These are phyloP conservation scores for Chelmon rostratus DNA, from an alignment of 2,797 vertebrate species.

Conservation along the genomic window DNA sequence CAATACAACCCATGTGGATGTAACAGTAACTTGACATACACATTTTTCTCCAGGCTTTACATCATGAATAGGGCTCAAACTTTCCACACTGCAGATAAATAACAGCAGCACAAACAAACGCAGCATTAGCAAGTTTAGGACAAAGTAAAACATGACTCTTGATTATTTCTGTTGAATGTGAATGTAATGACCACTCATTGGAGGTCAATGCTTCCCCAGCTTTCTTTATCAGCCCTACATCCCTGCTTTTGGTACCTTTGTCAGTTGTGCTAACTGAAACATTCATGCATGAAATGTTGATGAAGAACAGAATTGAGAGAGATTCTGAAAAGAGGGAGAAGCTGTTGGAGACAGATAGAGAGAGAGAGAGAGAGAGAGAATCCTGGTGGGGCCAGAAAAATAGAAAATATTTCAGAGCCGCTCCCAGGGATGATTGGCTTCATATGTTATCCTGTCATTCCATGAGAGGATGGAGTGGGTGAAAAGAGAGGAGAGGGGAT, in stretches of 20 bases:
- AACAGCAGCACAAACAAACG: not conserved
- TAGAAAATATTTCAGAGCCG: conserved; percentile 63
- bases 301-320: conserved; percentile 2
- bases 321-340: conserved; percentile 28
- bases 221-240: not conserved
- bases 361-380: conserved; percentile 7
- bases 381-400: conserved; percentile 58
- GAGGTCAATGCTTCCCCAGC: not conserved
- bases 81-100: not conserved
- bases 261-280: conserved; percentile 3
- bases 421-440: conserved; percentile 77
- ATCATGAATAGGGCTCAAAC: not conserved
- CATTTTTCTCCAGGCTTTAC: not conserved
- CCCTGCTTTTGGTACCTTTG: not conserved
- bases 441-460: conserved; percentile 76
- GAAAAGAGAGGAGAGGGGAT: conserved; percentile 32
- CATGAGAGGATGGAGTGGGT: conserved; percentile 63
- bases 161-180: not conserved
- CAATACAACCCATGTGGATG: not conserved
- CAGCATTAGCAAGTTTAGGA: not conserved
- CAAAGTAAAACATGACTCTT: not conserved
- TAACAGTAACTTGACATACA: not conserved
- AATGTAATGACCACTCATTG: not conserved
- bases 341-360: not conserved
- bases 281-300: conserved; percentile 7